These are phyloP conservation scores for Probaryconus sp. DNA, from an alignment of 1,140 invertebrate species.

Conservation along the genomic window DNA sequence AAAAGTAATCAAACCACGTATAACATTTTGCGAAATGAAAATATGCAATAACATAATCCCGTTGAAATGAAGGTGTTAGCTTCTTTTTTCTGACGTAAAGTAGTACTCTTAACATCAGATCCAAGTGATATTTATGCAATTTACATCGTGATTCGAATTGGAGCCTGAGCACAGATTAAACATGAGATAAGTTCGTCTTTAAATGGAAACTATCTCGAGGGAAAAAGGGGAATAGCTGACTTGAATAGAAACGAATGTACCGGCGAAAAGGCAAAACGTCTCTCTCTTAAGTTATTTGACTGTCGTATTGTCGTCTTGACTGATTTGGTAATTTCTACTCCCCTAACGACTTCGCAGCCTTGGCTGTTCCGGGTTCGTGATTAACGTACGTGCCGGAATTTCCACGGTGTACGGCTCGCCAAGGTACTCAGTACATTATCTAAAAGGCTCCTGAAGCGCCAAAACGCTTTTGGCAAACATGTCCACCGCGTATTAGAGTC, in stretches of 20 bases:
- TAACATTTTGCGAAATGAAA: too few relatives aligned
- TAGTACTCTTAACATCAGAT: slow-evolving; percentile 6
- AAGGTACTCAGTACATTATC: slow-evolving; percentile 45
- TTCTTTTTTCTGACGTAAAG: slow-evolving; percentile 17
- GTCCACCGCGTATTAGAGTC: slow-evolving; percentile 51
- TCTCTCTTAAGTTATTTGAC: slow-evolving; percentile 19
- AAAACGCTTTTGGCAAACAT: slow-evolving; percentile 49
- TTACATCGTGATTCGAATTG: slow-evolving; percentile 31
- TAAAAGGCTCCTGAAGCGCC: slow-evolving; percentile 14
- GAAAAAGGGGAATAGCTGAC: slow-evolving; percentile 32
- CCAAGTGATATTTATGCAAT: slow-evolving; percentile 42
- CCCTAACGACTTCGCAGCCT: slow-evolving; percentile 49
- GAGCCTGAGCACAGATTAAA: slow-evolving; percentile 32
- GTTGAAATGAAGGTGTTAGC: not conserved
- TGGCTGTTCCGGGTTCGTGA: slow-evolving; percentile 35
- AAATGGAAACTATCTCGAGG: slow-evolving; percentile 49
- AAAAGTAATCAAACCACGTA: too few relatives aligned
- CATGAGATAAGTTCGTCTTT: slow-evolving; percentile 36
- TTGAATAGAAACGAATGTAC: slow-evolving; percentile 42
- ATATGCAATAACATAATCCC: slow-evolving; percentile 19
- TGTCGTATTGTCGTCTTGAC: slow-evolving; percentile 58
- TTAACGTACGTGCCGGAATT: slow-evolving; percentile 58
- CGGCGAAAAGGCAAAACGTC: slow-evolving; percentile 19
- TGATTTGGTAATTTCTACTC: slow-evolving; percentile 58
- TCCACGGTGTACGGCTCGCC: slow-evolving; percentile 48